Evolutionary conservation across 2,888 invertebrate genomes (phyloP), one percentile per base, ranked within the genome.

Genomic region (Biston stratarius): DNA sequence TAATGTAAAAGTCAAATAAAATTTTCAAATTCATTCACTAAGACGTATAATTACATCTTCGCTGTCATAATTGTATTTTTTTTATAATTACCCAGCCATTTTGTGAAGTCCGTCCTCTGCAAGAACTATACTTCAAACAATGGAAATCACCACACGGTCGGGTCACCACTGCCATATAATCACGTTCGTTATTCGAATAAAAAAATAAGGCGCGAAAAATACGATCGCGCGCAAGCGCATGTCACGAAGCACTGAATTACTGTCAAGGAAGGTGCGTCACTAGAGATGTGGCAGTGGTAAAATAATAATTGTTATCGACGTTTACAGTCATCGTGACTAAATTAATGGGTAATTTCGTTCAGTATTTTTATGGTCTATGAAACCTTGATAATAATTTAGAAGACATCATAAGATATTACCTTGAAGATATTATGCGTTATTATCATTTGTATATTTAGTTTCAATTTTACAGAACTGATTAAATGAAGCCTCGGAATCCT

Each of bases 151-250:
- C 87, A 91, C 88, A 87, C 80, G 85, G 84, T 79, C 87, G 87
- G 78, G 83, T 89, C 88, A 88, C 87, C 87, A 92, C 91, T 92
- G 93, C 92, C 92, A 93, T 93, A 92, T 90, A 91, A 55, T 89
- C 68, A 71, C 61, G 58, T 84, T 78, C 80, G 83, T 81, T 85
- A 83, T 80, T 81, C 79, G 73, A 77, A 74, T 76, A 71, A 68
- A 45, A 66, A 76, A 74, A 73, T 75, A 67, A 70, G 73, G 64
- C 75, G 81, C 78, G 77, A 77, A 67, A 75, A 75, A 88, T 83
- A 88, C 91, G 89, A 80, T 87, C 84, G 87, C 85, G 89, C 92
- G 90, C 92, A 85, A 81, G 90, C 91, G 91, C 88, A 74, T 77
- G 81, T 81, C 83, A 84, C 87, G 87, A 85, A 85, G 81, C 84